phyloP scores from a whole-genome alignment of 2,888 invertebrate genomes.

The Brachypalpus laphriformis region DNA sequence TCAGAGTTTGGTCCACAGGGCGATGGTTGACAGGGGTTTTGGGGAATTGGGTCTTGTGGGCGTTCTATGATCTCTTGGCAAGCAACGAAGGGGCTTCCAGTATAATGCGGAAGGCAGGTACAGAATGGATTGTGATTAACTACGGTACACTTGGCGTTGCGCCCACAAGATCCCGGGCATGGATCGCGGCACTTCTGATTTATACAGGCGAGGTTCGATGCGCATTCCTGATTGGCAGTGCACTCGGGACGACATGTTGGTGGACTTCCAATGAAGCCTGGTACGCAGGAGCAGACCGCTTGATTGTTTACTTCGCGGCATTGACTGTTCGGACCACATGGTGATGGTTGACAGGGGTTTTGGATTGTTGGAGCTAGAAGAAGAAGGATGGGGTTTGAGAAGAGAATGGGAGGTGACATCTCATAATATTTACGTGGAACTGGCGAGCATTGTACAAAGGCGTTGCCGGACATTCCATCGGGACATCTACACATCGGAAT shows the following conservation, averaged over 20 bases:
- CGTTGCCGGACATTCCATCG: constrained; percentile 89
- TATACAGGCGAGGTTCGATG: constrained; percentile 87
- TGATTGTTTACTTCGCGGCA: constrained; percentile 88
- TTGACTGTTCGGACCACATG: constrained; percentile 91
- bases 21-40: constrained; percentile 87
- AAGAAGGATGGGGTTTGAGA: neutral
- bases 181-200: constrained; percentile 89
- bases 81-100: constrained; percentile 90
- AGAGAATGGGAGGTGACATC: neutral
- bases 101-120: constrained; percentile 87
- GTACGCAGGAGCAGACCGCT: constrained; percentile 88
- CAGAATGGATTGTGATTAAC: constrained; percentile 90
- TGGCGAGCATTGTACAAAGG: constrained; percentile 85
- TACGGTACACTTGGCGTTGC: constrained; percentile 86
- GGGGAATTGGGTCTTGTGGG: constrained; percentile 79
- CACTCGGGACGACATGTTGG: constrained; percentile 91
- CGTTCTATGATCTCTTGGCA: constrained; percentile 85
- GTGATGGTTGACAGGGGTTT: constrained; percentile 85
- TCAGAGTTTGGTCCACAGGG: constrained; percentile 90
- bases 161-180: constrained; percentile 86
- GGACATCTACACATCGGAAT: constrained; percentile 90
- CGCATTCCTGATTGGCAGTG: constrained; percentile 87
- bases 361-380: constrained; percentile 80
- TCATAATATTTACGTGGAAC: constrained; percentile 80
- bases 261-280: constrained; percentile 87